These are phyloP conservation scores for Genyomyrus donnyi DNA, from an alignment of 2,113 vertebrate genomes.

Conservation along the genomic window DNA sequence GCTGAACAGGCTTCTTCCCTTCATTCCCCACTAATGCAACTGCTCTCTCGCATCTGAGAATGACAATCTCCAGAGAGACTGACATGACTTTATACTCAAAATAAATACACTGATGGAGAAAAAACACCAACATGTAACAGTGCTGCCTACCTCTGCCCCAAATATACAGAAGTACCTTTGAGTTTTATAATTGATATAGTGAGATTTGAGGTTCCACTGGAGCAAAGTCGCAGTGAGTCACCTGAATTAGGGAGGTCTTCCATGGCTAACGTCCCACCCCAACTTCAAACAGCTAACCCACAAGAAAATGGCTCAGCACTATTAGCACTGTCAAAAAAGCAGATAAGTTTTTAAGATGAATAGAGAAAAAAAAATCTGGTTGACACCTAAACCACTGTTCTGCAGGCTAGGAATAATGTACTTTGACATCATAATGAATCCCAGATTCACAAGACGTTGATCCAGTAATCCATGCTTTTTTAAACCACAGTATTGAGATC, in stretches of 20 bases:
- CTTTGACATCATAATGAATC: neutral
- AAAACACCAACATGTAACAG: neutral
- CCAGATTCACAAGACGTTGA: neutral
- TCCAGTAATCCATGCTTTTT: neutral
- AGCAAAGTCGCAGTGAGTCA: neutral
- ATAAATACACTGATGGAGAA: neutral
- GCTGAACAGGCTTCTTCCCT: neutral
- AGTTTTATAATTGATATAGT: neutral
- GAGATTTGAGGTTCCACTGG: neutral
- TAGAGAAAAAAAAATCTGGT: neutral
- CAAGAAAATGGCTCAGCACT: conserved; percentile 56
- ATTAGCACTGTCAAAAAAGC: conserved; percentile 49
- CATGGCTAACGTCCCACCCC: conserved; percentile 45
- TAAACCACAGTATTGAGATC: neutral
- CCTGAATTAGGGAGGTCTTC: conserved; percentile 40
- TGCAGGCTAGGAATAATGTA: neutral
- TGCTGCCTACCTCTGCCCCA: neutral
- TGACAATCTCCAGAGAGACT: neutral
- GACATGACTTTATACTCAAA: neutral
- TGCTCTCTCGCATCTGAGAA: neutral
- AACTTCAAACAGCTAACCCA: conserved; percentile 55
- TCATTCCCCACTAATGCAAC: neutral
- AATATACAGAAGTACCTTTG: neutral
- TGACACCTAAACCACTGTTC: neutral
- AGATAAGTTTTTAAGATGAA: neutral